Conservation (phyloP, 92 coral and sea anemone genomes). For the Paragorgia papillata region DNA sequence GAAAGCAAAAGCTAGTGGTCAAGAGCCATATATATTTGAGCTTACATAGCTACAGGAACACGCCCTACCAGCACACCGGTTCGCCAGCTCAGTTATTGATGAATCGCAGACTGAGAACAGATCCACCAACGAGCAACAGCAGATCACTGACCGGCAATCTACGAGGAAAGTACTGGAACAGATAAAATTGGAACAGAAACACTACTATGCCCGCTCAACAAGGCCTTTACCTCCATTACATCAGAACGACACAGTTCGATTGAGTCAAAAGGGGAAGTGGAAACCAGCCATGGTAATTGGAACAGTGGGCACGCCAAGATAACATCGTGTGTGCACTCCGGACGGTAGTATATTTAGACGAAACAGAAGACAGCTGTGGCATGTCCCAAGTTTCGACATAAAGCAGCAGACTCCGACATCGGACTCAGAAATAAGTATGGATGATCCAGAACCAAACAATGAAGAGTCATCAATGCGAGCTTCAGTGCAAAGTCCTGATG, state of each 20-base stretch:
- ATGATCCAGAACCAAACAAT: too few relatives aligned
- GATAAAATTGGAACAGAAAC: constrained; percentile 15
- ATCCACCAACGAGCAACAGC: background rate
- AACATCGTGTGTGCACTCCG: constrained; percentile 40
- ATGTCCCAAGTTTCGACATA: constrained; percentile 2
- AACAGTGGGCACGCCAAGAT: constrained; percentile 22
- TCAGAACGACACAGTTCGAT: constrained; percentile 21
- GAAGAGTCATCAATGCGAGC: too few relatives aligned
- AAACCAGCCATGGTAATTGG: constrained; percentile 37
- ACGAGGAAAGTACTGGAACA: constrained; percentile 2
- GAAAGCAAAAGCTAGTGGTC: background rate
- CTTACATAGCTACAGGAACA: constrained; percentile 12
- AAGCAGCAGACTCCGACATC: constrained; percentile 43
- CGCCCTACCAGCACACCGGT: background rate
- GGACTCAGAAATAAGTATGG: too few relatives aligned
- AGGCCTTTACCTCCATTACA: constrained; percentile 27
- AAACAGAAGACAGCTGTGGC: too few relatives aligned
- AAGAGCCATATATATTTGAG: constrained; percentile 26
- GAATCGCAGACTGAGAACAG: constrained; percentile 14
- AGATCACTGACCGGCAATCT: constrained; percentile 1
- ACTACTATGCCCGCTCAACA: constrained; percentile 30
- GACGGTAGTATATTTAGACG: too few relatives aligned
- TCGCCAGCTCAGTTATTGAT: constrained; percentile 13
- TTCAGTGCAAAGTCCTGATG: too few relatives aligned
- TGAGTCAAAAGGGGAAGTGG: constrained; percentile 46